A percentile compares a stretch with the other conserved stretches of the same genome.
These are phyloP conservation scores for Sciurus vulgaris DNA, from an alignment of 2,797 vertebrate genomes.

Conservation along the genomic window DNA sequence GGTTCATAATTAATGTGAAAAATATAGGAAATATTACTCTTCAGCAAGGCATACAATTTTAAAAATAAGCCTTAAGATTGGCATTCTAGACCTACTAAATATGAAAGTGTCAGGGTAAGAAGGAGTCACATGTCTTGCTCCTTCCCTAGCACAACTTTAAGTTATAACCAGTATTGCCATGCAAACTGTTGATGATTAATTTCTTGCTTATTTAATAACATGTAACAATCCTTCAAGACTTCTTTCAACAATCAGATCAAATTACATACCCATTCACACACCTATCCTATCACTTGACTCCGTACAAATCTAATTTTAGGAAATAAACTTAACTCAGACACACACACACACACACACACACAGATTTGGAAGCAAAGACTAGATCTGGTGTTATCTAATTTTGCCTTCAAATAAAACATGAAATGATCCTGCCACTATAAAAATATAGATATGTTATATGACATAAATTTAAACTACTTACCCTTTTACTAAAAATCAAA, in stretches of 20 bases:
- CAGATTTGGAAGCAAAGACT: constrained; percentile 31
- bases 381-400: constrained; percentile 66
- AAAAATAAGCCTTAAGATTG: constrained; percentile 48
- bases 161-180: constrained; percentile 72
- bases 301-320: constrained; percentile 77
- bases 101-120: constrained; percentile 63
- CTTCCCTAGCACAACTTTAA: constrained; percentile 53
- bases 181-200: constrained; percentile 81
- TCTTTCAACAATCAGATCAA: constrained; percentile 80
- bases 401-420: constrained; percentile 24
- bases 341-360: too few species aligned
- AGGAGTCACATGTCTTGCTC: constrained; percentile 73
- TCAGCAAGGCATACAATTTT: not conserved
- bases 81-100: constrained; percentile 42
- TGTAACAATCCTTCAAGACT: constrained; percentile 73
- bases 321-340: constrained; percentile 81
- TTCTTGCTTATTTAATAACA: constrained; percentile 83
- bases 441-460: not conserved
- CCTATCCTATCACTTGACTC: constrained; percentile 79
- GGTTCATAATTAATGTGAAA: constrained; percentile 20
- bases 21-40: constrained; percentile 57
- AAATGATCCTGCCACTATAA: not conserved
- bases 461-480: constrained; percentile 1
- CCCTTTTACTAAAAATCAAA: constrained; percentile 39
- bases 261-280: constrained; percentile 74